Evolutionary conservation across 2,888 invertebrate species (phyloP).

Genomic region (Heliconius charithonia): DNA sequence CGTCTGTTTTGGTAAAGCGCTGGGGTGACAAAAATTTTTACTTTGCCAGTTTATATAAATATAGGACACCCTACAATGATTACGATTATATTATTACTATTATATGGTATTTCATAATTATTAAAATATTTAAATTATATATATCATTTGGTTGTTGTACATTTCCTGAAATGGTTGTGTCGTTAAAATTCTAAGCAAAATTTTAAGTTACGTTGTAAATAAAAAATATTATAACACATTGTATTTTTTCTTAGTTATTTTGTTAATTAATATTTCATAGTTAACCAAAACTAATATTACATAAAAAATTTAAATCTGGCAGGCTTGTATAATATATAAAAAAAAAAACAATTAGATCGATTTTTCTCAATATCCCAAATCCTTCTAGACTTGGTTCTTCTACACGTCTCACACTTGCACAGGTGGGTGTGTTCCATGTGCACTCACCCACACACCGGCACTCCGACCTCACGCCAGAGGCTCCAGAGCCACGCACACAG

Average conservation of each 20-base stretch:
- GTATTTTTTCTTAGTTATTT: background rate
- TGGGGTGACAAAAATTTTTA: slow-evolving; percentile 73
- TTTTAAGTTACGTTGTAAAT: background rate
- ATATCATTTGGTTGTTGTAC: background rate
- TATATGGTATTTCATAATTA: background rate
- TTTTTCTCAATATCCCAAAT: slow-evolving; percentile 32
- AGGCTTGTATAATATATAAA: background rate
- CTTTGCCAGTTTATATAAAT: background rate
- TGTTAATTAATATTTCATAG: background rate
- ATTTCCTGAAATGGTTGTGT: background rate
- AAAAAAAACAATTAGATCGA: background rate
- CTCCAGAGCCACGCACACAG: slow-evolving; percentile 73
- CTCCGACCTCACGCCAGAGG: slow-evolving; percentile 65
- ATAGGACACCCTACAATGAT: background rate
- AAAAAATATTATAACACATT: background rate
- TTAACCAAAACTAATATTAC: background rate
- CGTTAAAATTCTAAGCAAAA: background rate
- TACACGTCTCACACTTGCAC: slow-evolving; percentile 48
- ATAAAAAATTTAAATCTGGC: background rate
- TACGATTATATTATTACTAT: too few species aligned
- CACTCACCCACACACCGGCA: slow-evolving; percentile 73
- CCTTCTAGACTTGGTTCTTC: slow-evolving; percentile 35
- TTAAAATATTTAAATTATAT: background rate
- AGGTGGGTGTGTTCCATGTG: slow-evolving; percentile 75
- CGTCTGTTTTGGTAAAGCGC: slow-evolving; percentile 71